phyloP scores from a whole-genome alignment of 2,888 invertebrate genomes.

The Lycocerus yunnanus region DNA sequence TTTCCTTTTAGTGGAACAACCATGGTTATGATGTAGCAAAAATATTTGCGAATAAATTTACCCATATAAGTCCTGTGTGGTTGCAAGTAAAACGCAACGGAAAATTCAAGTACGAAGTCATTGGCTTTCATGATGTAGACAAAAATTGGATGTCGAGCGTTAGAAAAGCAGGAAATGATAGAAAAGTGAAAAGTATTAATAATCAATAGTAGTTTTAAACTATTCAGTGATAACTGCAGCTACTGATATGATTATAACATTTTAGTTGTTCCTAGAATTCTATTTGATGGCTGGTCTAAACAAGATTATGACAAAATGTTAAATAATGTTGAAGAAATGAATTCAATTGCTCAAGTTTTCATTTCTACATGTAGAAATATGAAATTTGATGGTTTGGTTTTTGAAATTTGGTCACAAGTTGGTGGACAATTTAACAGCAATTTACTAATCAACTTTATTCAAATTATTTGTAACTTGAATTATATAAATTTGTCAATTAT shows the following conservation, averaged over 20 bases:
- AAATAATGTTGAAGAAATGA: slow-evolving; percentile 67
- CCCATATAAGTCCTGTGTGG: slow-evolving; percentile 94
- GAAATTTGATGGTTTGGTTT: slow-evolving; percentile 85
- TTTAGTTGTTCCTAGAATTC: slow-evolving; percentile 84
- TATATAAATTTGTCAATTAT: background rate
- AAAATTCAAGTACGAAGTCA: slow-evolving; percentile 66
- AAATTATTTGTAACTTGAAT: slow-evolving; percentile 63
- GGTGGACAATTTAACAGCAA: slow-evolving; percentile 66
- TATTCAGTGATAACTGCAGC: background rate
- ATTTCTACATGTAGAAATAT: slow-evolving; percentile 72
- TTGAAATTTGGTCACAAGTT: slow-evolving; percentile 90
- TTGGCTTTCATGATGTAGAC: slow-evolving; percentile 83
- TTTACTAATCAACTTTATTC: slow-evolving; percentile 66
- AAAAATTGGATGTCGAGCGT: slow-evolving; percentile 81
- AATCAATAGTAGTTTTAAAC: background rate
- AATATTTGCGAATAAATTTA: slow-evolving; percentile 85
- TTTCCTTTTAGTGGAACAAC: slow-evolving; percentile 84
- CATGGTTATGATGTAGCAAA: slow-evolving; percentile 94
- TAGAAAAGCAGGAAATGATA: slow-evolving; percentile 60
- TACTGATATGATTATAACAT: slow-evolving; percentile 31
- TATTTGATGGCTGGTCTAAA: slow-evolving; percentile 86
- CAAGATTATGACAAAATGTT: slow-evolving; percentile 77
- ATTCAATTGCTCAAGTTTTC: slow-evolving; percentile 70
- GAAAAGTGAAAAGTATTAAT: slow-evolving; percentile 64
- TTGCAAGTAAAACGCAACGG: slow-evolving; percentile 76